These are phyloP conservation scores for Hozukius guyotensis DNA, from an alignment of 2,797 vertebrate genomes.

Conservation along the genomic window DNA sequence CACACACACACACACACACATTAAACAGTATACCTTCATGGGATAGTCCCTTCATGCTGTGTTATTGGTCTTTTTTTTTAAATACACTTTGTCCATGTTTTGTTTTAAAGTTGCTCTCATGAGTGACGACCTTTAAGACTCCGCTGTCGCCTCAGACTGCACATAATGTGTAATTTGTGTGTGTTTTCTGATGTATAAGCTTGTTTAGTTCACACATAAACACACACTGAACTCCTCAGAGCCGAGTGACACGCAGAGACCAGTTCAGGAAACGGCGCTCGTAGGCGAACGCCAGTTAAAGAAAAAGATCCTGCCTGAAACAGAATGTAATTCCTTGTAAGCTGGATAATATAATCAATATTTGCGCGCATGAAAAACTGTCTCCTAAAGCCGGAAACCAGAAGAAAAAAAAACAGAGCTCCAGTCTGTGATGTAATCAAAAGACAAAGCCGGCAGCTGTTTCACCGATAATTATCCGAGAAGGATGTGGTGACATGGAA, in stretches of 20 bases:
- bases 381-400: conserved; percentile 59
- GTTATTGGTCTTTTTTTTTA: neutral
- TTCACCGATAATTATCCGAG: conserved; percentile 38
- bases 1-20: neutral
- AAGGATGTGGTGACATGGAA: conserved; percentile 25
- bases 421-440: conserved; percentile 70
- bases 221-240: neutral
- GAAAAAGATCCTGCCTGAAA: conserved; percentile 48
- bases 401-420: conserved; percentile 15
- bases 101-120: neutral
- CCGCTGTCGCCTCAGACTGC: conserved; percentile 81
- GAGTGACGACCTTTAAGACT: conserved; percentile 79
- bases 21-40: neutral
- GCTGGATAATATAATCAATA: conserved; percentile 75
- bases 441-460: conserved; percentile 34
- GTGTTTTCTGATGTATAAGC: conserved; percentile 15
- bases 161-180: conserved; percentile 82
- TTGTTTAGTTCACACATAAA: conserved; percentile 2
- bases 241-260: neutral
- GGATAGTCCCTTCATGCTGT: conserved; percentile 3
- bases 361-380: conserved; percentile 69
- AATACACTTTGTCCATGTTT: neutral
- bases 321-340: conserved; percentile 62
- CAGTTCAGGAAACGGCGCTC: conserved; percentile 19
- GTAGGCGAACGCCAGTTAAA: conserved; percentile 39